A percentile compares a stretch with the other conserved stretches of the same genome.
These are phyloP conservation scores for Cephonodes hylas DNA, from an alignment of 2,888 invertebrate species.

Conservation along the genomic window DNA sequence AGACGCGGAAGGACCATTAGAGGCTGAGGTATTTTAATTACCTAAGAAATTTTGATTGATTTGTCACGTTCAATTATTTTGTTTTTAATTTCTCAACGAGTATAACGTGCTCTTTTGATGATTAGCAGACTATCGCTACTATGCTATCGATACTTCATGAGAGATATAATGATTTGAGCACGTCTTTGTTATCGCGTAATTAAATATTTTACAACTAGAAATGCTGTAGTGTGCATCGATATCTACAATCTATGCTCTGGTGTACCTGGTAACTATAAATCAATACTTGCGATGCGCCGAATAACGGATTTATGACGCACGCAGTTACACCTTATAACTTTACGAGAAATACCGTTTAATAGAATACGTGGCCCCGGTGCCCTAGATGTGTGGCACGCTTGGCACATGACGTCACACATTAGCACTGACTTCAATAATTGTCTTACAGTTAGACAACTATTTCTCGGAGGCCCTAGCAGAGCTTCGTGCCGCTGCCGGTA, in stretches of 20 bases:
- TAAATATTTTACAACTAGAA: too few relatives aligned
- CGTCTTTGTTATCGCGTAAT: neutral
- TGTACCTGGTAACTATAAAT: too few relatives aligned
- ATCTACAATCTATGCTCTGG: too few relatives aligned
- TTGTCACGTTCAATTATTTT: neutral
- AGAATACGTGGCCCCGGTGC: neutral
- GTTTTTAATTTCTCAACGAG: neutral
- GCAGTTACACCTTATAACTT: neutral
- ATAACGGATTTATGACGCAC: neutral
- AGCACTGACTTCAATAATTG: neutral
- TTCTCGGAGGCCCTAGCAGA: slow-evolving; percentile 67
- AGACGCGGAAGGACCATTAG: slow-evolving; percentile 40
- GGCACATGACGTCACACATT: neutral
- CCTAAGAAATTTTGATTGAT: neutral
- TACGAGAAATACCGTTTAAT: neutral
- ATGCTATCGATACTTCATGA: too few relatives aligned
- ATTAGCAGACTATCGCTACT: neutral
- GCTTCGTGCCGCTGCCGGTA: slow-evolving; percentile 65
- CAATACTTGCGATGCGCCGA: neutral
- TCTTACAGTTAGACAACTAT: slow-evolving; percentile 60
- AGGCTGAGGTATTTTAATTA: slow-evolving; percentile 47
- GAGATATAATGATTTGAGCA: neutral
- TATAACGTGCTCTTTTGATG: neutral
- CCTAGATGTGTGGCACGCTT: neutral
- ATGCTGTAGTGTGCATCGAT: too few relatives aligned